Percentiles rank a stretch among this genome's conserved stretches.
Conservation (phyloP, 1,140 invertebrate genomes). For the Lethocerus indicus region DNA sequence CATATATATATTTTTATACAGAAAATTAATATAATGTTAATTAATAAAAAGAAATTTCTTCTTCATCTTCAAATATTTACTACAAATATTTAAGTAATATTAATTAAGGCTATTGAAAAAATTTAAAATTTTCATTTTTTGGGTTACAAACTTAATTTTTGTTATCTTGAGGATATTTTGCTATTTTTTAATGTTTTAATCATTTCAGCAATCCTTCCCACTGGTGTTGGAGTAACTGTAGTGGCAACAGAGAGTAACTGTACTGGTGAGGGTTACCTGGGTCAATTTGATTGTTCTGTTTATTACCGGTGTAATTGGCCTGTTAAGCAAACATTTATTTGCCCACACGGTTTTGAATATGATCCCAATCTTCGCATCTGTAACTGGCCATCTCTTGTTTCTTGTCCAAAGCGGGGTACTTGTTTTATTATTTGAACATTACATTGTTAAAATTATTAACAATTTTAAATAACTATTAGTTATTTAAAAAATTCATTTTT, state of each 20-base stretch:
- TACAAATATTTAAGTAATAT: no score
- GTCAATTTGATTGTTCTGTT: slow-evolving; percentile 44
- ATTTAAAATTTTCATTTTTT: no score
- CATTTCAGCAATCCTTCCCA: neutral
- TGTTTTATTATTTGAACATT: no score
- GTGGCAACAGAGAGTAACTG: slow-evolving; percentile 14
- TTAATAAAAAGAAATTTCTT: no score
- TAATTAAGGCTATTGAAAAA: no score
- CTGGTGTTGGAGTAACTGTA: slow-evolving; percentile 11
- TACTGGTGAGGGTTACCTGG: slow-evolving; percentile 20
- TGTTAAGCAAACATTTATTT: slow-evolving; percentile 21
- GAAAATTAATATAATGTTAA: no score
- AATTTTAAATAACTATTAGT: no score
- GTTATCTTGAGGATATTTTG: neutral
- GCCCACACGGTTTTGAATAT: slow-evolving; percentile 34
- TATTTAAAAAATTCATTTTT: no score
- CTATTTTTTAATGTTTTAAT: neutral
- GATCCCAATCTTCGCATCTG: slow-evolving; percentile 27
- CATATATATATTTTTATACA: no score
- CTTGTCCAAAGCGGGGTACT: slow-evolving; percentile 32
- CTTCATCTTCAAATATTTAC: no score
- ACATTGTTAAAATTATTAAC: no score
- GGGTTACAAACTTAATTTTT: no score
- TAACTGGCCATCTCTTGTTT: slow-evolving; percentile 21
- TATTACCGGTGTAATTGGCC: slow-evolving; percentile 42